A percentile compares a stretch with the other conserved stretches of the same genome.
phyloP scores from a whole-genome alignment of 1,140 invertebrate species.

The Eriosoma lanigerum region DNA sequence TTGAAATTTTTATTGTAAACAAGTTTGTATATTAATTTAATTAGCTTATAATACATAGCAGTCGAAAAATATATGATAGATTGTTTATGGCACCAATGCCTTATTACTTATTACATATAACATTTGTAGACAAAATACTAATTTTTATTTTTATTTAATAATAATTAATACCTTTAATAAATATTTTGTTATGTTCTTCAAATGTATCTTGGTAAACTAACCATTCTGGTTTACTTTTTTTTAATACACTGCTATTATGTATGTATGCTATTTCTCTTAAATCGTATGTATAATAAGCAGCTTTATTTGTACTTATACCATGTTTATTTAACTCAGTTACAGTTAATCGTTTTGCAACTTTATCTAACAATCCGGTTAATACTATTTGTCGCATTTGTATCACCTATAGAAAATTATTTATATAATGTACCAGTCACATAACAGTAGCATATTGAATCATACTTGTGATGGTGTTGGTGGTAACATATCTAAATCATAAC shows the following conservation, averaged over 20 bases:
- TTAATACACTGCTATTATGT: constrained; percentile 80
- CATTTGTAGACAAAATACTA: not conserved
- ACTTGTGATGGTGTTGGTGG: constrained; percentile 74
- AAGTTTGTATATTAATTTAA: too few species aligned
- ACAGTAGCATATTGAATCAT: not conserved
- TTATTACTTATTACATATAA: too few species aligned
- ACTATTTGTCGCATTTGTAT: constrained; percentile 83
- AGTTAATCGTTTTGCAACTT: constrained; percentile 78
- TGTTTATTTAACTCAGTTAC: constrained; percentile 70
- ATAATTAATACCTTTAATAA: constrained; percentile 69
- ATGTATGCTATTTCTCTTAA: constrained; percentile 89
- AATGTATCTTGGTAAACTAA: constrained; percentile 93
- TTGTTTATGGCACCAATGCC: too few species aligned
- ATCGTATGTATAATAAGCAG: constrained; percentile 76
- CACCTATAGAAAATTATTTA: constrained; percentile 58
- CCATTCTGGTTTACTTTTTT: constrained; percentile 77
- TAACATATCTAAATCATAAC: constrained; percentile 73
- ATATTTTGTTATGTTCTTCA: constrained; percentile 79
- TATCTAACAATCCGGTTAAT: constrained; percentile 83
- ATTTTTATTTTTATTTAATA: not conserved
- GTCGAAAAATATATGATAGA: not conserved
- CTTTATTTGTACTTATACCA: constrained; percentile 73
- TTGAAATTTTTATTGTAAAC: too few species aligned
- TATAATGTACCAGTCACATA: not conserved
- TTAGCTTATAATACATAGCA: not conserved